Percentiles rank a stretch among this genome's conserved stretches.
These are phyloP conservation scores for Onychostoma macrolepis DNA, from an alignment of 2,113 vertebrate genomes.

Conservation along the genomic window DNA sequence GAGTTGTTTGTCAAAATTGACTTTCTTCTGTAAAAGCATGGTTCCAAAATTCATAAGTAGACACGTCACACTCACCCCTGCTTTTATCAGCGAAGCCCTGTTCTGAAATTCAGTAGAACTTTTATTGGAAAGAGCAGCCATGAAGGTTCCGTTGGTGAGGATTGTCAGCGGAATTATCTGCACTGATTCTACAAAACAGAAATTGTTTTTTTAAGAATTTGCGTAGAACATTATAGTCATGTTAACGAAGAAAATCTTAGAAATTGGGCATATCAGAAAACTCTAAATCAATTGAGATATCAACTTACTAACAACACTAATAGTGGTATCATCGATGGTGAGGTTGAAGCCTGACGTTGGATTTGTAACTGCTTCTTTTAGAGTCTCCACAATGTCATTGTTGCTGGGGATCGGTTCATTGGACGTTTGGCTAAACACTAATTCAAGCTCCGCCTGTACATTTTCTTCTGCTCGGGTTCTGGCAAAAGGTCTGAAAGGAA, in stretches of 20 bases:
- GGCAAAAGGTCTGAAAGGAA: background rate
- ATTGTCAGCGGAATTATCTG: slow-evolving; percentile 1
- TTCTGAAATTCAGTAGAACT: background rate
- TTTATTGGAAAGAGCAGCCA: background rate
- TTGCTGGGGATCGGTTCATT: background rate
- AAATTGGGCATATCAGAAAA: background rate
- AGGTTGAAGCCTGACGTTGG: slow-evolving; percentile 4
- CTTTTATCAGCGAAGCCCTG: slow-evolving; percentile 42
- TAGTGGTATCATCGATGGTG: background rate
- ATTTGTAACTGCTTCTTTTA: background rate
- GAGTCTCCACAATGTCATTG: background rate
- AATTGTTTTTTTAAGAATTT: no score
- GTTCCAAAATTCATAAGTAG: background rate
- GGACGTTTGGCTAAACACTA: slow-evolving; percentile 38
- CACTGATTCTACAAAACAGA: background rate
- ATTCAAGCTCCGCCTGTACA: slow-evolving; percentile 19
- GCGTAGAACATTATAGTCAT: no score
- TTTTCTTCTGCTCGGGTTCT: background rate
- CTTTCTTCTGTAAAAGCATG: background rate
- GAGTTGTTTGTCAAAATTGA: background rate
- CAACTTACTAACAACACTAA: slow-evolving; percentile 30
- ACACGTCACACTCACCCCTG: slow-evolving; percentile 24
- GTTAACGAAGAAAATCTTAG: background rate
- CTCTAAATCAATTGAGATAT: background rate
- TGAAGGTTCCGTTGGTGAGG: slow-evolving; percentile 45